A percentile compares a stretch with the other conserved stretches of the same genome.
phyloP scores from a whole-genome alignment of 2,888 invertebrate genomes.

The Tenthredo notha region DNA sequence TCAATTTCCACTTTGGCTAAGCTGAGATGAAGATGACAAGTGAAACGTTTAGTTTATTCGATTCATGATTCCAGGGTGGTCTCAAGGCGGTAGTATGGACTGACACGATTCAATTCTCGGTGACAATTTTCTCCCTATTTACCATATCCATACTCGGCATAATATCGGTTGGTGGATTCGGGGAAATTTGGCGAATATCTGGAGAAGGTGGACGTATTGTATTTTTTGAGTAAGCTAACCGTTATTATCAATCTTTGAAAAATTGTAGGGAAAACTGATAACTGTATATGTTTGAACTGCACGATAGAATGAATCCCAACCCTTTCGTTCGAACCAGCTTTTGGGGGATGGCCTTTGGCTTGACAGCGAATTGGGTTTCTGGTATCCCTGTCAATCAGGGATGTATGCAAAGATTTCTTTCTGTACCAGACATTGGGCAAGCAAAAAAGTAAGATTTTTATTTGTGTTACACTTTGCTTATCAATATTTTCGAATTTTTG shows the following conservation, averaged over 20 bases:
- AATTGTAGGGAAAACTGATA: neutral
- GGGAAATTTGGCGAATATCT: conserved; percentile 81
- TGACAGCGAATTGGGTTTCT: conserved; percentile 81
- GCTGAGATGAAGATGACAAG: neutral
- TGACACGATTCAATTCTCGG: conserved; percentile 82
- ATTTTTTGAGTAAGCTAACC: conserved; percentile 81
- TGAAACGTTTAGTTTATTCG: neutral
- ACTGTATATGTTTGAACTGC: neutral
- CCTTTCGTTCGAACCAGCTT: conserved; percentile 82
- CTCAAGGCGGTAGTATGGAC: conserved; percentile 85
- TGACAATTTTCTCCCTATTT: conserved; percentile 81
- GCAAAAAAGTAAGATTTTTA: conserved; percentile 78
- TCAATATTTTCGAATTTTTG: neutral
- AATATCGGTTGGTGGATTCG: conserved; percentile 81
- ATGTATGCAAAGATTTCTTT: conserved; percentile 82
- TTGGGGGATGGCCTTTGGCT: conserved; percentile 82
- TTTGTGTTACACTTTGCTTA: neutral
- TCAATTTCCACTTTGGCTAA: neutral
- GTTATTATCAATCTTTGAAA: neutral
- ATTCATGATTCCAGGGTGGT: conserved; percentile 77
- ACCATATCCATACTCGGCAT: conserved; percentile 82
- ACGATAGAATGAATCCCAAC: conserved; percentile 82
- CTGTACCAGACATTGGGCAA: conserved; percentile 81
- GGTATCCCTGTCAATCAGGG: conserved; percentile 82
- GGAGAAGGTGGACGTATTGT: conserved; percentile 81